A percentile compares a stretch with the other conserved stretches of the same genome.
Evolutionary conservation across 2,113 vertebrate genomes (phyloP).

Genomic region (Barnardius zonarius): DNA sequence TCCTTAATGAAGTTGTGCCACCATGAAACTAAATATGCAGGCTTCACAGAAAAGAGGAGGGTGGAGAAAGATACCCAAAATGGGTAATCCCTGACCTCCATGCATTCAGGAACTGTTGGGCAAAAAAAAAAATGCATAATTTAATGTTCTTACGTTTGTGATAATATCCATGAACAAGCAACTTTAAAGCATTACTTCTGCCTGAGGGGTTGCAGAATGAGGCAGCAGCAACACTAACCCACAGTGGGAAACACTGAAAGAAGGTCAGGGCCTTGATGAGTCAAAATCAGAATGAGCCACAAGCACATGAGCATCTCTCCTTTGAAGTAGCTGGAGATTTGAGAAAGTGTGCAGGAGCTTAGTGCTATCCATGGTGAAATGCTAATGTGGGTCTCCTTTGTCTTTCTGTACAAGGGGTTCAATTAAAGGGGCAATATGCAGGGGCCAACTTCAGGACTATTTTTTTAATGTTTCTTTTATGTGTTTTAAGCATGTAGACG

Average conservation of each 20-base stretch:
- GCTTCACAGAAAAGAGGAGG: not conserved
- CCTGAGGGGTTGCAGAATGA: not conserved
- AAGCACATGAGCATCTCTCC: not conserved
- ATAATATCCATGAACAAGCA: not conserved
- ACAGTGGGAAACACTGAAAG: not conserved
- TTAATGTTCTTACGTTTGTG: not conserved
- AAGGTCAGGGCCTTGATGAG: not conserved
- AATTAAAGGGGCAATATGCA: not conserved
- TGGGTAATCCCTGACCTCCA: fast-evolving
- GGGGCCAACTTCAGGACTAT: not conserved
- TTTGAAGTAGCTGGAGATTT: slow-evolving; percentile 13
- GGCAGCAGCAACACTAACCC: not conserved
- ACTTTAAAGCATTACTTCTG: not conserved
- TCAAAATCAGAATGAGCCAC: not conserved
- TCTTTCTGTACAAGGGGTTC: not conserved
- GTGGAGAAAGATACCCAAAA: not conserved
- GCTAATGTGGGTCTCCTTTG: not conserved
- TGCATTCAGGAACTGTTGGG: not conserved
- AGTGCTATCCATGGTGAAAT: not conserved
- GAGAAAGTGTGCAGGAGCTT: not conserved
- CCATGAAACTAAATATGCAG: not conserved
- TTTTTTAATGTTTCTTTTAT: not conserved
- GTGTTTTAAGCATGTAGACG: not conserved
- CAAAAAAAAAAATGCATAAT: not conserved
- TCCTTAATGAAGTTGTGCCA: not conserved